Conservation (phyloP, 2,888 invertebrate genomes). For the Carterocephalus palaemon region DNA sequence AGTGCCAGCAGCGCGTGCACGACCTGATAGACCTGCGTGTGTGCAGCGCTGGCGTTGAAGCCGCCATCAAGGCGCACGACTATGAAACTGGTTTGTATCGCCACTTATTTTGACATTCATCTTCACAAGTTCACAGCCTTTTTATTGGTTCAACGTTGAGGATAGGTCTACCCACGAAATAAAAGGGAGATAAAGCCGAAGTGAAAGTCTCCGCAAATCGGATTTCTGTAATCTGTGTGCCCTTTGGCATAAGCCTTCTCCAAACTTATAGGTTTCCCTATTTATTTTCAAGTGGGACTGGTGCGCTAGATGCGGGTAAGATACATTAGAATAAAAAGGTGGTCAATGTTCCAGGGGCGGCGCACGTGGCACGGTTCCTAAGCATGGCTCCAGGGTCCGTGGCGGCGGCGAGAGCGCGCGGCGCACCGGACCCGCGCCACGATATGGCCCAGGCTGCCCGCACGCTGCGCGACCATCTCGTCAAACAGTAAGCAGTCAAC, state of each 20-base stretch:
- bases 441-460: constrained; percentile 61
- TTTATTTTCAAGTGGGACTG: too few species aligned
- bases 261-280: too few species aligned
- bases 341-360: too few species aligned
- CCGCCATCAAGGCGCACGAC: constrained; percentile 95
- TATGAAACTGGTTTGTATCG: constrained; percentile 87
- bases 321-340: too few species aligned
- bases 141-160: too few species aligned
- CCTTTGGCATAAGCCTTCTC: too few species aligned
- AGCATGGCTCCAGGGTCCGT: constrained; percentile 93
- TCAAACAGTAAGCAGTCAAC: constrained; percentile 52
- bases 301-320: too few species aligned
- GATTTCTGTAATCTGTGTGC: too few species aligned
- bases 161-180: too few species aligned
- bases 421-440: constrained; percentile 59
- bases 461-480: constrained; percentile 60
- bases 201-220: too few species aligned
- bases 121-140: too few species aligned
- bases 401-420: constrained; percentile 66
- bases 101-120: neutral
- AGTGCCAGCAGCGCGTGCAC: constrained; percentile 95
- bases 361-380: constrained; percentile 95
- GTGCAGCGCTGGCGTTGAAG: constrained; percentile 98
- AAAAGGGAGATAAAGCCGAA: too few species aligned
- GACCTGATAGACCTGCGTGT: constrained; percentile 96